Conservation (phyloP, 2,797 vertebrate genomes). For the Tapirus indicus region DNA sequence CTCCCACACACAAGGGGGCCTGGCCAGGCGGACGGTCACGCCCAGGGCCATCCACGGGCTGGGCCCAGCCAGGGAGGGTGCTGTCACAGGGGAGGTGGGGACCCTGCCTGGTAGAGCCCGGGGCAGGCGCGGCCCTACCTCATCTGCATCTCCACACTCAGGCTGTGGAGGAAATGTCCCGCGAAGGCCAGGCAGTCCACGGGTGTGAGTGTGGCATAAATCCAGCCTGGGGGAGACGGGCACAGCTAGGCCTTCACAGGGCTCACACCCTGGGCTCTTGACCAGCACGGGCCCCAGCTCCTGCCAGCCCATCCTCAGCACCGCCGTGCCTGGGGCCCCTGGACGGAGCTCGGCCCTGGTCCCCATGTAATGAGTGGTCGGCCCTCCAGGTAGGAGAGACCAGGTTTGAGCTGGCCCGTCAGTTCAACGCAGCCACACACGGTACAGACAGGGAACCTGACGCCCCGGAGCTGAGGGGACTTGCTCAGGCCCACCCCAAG, state of each 20-base stretch:
- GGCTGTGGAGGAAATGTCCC: conserved; percentile 98
- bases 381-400: neutral
- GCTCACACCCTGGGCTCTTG: neutral
- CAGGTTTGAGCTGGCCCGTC: neutral
- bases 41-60: neutral
- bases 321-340: neutral
- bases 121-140: conserved; percentile 88
- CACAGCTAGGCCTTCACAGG: neutral
- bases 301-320: too few species aligned
- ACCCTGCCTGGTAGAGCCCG: neutral
- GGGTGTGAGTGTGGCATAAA: conserved; percentile 98
- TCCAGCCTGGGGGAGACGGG: conserved; percentile 92
- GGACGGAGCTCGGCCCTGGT: neutral
- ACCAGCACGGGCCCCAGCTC: neutral
- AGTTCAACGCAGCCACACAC: neutral
- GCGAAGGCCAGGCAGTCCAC: conserved; percentile 98
- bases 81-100: neutral
- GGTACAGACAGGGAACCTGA: neutral
- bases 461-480: neutral
- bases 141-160: conserved; percentile 99
- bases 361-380: neutral
- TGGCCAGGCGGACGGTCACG: neutral
- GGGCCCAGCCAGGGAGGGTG: neutral
- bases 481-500: neutral
- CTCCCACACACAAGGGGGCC: neutral